Evolutionary conservation across 2,113 vertebrate genomes (phyloP).

Genomic region (Hippocampus abdominalis): DNA sequence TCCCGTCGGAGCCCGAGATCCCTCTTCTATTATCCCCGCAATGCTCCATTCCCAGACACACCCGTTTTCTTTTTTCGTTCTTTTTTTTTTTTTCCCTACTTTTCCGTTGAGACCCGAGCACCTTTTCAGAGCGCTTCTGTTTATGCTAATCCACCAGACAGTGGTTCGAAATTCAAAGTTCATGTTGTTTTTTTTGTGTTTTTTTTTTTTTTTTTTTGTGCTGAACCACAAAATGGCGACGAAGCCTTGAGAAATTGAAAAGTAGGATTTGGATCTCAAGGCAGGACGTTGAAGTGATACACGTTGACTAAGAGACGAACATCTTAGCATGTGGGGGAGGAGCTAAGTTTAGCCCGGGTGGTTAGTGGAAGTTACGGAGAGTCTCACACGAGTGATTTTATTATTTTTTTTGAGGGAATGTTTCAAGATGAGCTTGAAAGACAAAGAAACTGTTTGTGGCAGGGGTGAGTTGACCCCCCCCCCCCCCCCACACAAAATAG

Average conservation of each 20-base stretch:
- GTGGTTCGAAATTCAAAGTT: too few relatives aligned
- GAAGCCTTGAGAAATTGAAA: not conserved
- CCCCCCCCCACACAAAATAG: too few relatives aligned
- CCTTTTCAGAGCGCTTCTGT: not conserved
- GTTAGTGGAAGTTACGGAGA: too few relatives aligned
- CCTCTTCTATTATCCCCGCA: constrained; percentile 47
- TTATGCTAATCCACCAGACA: not conserved
- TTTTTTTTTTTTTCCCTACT: not conserved
- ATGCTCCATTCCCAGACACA: constrained; percentile 57
- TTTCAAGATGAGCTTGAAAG: too few relatives aligned
- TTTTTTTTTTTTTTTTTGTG: not conserved
- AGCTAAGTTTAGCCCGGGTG: too few relatives aligned
- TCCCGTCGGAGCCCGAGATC: constrained; percentile 43
- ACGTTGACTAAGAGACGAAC: not conserved
- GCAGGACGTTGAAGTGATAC: not conserved
- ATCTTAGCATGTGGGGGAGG: too few relatives aligned
- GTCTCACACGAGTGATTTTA: too few relatives aligned
- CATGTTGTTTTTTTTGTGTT: too few relatives aligned
- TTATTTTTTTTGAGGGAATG: too few relatives aligned
- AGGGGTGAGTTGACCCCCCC: too few relatives aligned
- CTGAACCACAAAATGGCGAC: not conserved
- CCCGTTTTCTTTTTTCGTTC: constrained; percentile 31
- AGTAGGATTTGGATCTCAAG: not conserved
- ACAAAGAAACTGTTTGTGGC: too few relatives aligned
- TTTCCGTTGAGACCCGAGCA: not conserved